Evolutionary conservation across 1,140 invertebrate genomes (phyloP).

Genomic region (Dreissena polymorpha): DNA sequence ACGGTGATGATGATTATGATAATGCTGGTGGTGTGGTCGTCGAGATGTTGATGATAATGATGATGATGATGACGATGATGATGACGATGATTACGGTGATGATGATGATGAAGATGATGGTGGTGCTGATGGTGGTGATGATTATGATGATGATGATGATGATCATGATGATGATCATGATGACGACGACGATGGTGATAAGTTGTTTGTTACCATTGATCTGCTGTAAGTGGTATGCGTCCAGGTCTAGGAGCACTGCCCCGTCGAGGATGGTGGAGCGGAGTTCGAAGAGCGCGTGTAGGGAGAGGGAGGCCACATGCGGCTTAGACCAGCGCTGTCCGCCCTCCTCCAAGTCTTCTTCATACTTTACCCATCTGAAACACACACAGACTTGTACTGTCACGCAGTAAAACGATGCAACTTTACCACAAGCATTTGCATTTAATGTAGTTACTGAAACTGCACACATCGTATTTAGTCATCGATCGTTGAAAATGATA

Average conservation of each 20-base stretch:
- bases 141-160: too few species aligned
- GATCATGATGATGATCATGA: background rate
- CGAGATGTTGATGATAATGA: too few species aligned
- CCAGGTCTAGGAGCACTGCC: conserved; percentile 76
- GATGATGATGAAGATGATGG: too few species aligned
- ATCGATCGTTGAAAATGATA: too few species aligned
- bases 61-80: too few species aligned
- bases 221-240: conserved; percentile 72
- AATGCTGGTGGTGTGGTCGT: too few species aligned
- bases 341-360: conserved; percentile 79
- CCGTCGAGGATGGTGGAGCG: conserved; percentile 75
- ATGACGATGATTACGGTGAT: too few species aligned
- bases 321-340: conserved; percentile 80
- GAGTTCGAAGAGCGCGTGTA: conserved; percentile 79
- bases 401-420: too few species aligned
- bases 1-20: background rate
- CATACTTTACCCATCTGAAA: conserved; percentile 81
- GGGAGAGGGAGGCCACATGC: conserved; percentile 79
- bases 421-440: too few species aligned
- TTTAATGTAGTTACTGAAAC: too few species aligned
- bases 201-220: conserved; percentile 64
- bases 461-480: too few species aligned
- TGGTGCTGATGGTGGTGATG: too few species aligned
- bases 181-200: background rate
- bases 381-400: background rate